These are phyloP conservation scores for Poeciliopsis gracilis DNA, from an alignment of 2,797 vertebrate genomes.

Conservation along the genomic window DNA sequence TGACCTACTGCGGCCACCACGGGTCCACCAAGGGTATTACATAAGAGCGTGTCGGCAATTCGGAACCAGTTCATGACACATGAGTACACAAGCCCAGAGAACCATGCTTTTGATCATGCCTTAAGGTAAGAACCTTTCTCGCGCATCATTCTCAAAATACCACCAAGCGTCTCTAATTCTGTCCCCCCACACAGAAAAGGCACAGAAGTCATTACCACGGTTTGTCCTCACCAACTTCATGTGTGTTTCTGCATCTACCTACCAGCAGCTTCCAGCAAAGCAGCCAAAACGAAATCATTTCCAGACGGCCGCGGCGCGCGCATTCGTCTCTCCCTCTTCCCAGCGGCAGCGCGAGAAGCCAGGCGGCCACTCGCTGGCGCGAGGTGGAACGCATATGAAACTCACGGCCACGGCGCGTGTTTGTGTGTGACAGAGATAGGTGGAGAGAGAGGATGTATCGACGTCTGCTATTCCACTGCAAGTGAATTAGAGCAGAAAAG, in stretches of 20 bases:
- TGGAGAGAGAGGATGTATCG: constrained; percentile 36
- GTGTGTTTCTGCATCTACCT: constrained; percentile 43
- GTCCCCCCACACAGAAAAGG: background rate
- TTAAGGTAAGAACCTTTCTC: background rate
- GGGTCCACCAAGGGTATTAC: background rate
- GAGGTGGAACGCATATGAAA: constrained; percentile 60
- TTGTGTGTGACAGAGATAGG: constrained; percentile 1
- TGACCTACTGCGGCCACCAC: no score
- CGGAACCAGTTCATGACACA: background rate
- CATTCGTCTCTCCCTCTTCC: constrained; percentile 61
- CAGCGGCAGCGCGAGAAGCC: constrained; percentile 67
- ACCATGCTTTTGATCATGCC: background rate
- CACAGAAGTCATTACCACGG: background rate
- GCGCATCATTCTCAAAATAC: background rate
- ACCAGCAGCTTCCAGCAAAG: constrained; percentile 80
- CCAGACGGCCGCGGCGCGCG: constrained; percentile 67
- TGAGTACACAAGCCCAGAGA: background rate
- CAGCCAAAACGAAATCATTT: constrained; percentile 79
- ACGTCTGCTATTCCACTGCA: constrained; percentile 19
- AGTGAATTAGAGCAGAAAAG: constrained; percentile 68
- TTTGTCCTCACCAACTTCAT: background rate
- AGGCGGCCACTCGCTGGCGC: constrained; percentile 62
- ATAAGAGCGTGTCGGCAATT: background rate
- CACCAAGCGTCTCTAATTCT: background rate
- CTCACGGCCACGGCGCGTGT: constrained; percentile 22